These are phyloP conservation scores for Apaloderma vittatum DNA, from an alignment of 2,113 vertebrate genomes.

Conservation along the genomic window DNA sequence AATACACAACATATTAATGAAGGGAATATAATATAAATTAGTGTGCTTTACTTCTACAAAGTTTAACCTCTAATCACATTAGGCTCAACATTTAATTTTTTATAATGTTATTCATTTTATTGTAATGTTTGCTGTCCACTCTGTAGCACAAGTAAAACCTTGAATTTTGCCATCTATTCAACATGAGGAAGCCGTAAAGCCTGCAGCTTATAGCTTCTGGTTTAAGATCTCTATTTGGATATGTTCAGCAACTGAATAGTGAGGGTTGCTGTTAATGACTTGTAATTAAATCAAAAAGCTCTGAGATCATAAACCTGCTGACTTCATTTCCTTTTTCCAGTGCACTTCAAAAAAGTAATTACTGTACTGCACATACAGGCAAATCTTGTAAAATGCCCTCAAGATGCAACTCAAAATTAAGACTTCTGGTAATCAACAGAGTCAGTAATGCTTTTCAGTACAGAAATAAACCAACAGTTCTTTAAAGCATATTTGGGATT, in stretches of 20 bases:
- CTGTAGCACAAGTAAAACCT: not conserved
- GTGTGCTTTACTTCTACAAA: constrained; percentile 6
- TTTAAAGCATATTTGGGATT: not conserved
- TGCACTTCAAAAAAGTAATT: constrained; percentile 60
- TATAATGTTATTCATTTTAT: not conserved
- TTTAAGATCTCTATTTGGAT: not conserved
- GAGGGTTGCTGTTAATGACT: constrained; percentile 53
- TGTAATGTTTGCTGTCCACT: constrained; percentile 2
- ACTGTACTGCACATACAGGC: constrained; percentile 44
- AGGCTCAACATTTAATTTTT: constrained; percentile 38
- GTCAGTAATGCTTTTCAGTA: constrained; percentile 1
- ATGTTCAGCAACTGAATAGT: constrained; percentile 34
- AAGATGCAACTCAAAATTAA: constrained; percentile 50
- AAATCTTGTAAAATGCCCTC: constrained; percentile 43
- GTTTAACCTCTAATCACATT: constrained; percentile 13
- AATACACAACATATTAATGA: not conserved
- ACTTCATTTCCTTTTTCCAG: constrained; percentile 66
- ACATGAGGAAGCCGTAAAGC: not conserved
- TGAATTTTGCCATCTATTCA: not conserved
- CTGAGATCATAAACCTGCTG: constrained; percentile 61
- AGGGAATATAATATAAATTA: not conserved
- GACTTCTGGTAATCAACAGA: constrained; percentile 40
- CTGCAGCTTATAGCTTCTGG: not conserved
- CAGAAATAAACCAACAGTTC: not conserved
- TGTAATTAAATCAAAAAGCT: constrained; percentile 72